Conservation (phyloP, 2,888 invertebrate genomes). For the Diachrysia chrysitis region DNA sequence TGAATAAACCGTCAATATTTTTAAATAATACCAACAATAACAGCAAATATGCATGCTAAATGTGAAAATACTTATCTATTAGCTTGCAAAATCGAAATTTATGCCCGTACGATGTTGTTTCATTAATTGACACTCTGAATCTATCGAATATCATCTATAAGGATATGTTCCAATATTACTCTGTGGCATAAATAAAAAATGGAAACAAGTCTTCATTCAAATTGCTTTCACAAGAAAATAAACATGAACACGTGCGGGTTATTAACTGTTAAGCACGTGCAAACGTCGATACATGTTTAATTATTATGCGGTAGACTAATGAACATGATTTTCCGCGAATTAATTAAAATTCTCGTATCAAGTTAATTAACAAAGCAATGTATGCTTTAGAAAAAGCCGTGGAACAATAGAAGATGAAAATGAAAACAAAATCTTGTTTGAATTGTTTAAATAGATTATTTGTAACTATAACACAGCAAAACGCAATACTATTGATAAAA, state of each 20-base stretch:
- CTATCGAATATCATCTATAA: neutral
- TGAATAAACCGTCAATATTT: too few species aligned
- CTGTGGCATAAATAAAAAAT: neutral
- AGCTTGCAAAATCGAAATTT: too few species aligned
- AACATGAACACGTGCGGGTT: neutral
- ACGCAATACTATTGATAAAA: too few species aligned
- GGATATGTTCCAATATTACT: too few species aligned
- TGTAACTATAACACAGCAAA: neutral
- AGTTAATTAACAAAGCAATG: neutral
- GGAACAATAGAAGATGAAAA: neutral
- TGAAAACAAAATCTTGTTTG: neutral
- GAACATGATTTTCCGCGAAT: slow-evolving; percentile 2
- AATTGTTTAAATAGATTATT: neutral
- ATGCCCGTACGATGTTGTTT: too few species aligned
- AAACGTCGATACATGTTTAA: neutral
- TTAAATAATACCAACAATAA: too few species aligned
- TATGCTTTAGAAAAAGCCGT: neutral
- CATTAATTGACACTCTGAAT: neutral
- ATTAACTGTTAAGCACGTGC: neutral
- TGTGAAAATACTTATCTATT: too few species aligned
- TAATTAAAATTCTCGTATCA: neutral
- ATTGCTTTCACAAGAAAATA: neutral
- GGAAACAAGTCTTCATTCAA: neutral
- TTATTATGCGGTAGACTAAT: neutral
- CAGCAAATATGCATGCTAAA: too few species aligned